Evolutionary conservation across 2,888 invertebrate genomes (phyloP), one percentile per base, ranked within the genome.

Genomic region (Rhamnusium bicolor): DNA sequence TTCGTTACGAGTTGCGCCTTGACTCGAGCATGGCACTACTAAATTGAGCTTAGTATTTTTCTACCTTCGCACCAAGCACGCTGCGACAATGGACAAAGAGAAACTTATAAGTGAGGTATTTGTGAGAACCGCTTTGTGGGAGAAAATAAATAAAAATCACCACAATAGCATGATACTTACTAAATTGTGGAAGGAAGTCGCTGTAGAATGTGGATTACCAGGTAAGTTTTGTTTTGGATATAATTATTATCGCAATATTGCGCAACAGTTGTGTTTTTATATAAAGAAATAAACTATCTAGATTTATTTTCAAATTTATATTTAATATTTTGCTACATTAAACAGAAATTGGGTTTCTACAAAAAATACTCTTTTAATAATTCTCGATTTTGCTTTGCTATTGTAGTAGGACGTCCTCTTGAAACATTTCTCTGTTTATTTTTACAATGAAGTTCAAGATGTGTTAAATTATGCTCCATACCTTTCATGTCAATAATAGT

Each of bases 401-500:
- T 18, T 18, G 16, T 18, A 14, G 16, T 49, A 8, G 16, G 49
- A 8, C 49, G 5, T 49, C 49, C 18, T 18, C 6, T 18, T 6
- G 14, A 6, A 16, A 8, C 14, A 16, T 49, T 16, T 49, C 16
- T 16, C 6, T 18, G 6, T 18, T 49, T 18, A 18, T 16, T 18
- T 18, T 18, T 7, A 49, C 6, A 18, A 49, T 6, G 8, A 16
- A 18, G 6, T 49, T 16, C 6, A 56, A 72, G 14, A 12, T 72
- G 54, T 24, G 14, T 29, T 47, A 74, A 32, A 60, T 70, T 60
- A 29, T 71, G 74, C 29, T 72, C 47, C 29, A 72, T 70, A 24
- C 68, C 69, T 51, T 68, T 60, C 32, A 16, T 66, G 46, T 73
- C 69, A 27, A 71, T 68, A 40, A 70, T 69, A 49, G 51, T 65